Evolutionary conservation across 2,113 vertebrate species (phyloP).

Genomic region (Myiagra hebetior): DNA sequence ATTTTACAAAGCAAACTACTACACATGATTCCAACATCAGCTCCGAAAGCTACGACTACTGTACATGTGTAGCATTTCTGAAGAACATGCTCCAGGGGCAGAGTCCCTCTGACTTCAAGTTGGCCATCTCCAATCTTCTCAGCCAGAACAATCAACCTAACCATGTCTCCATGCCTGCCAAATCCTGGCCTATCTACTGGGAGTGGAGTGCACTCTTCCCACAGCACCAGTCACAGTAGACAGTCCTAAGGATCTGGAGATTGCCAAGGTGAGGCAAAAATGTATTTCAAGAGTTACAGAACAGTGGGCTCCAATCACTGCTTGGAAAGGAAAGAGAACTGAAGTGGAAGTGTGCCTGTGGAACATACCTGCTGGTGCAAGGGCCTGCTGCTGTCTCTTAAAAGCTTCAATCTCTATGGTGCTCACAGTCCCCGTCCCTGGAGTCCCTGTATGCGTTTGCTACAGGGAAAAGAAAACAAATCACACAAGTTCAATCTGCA

Average conservation of each 20-base stretch:
- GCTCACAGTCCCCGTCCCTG: slow-evolving; percentile 76
- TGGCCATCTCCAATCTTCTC: slow-evolving; percentile 16
- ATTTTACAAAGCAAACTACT: slow-evolving; percentile 50
- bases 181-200: slow-evolving; percentile 7
- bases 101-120: neutral
- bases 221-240: neutral
- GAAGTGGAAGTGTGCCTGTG: neutral
- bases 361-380: slow-evolving; percentile 87
- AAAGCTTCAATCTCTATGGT: slow-evolving; percentile 89
- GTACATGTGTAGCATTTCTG: slow-evolving; percentile 43
- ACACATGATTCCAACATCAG: slow-evolving; percentile 47
- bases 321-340: neutral
- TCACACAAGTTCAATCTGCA: neutral
- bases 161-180: slow-evolving; percentile 14
- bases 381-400: slow-evolving; percentile 91
- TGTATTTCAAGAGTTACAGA: neutral
- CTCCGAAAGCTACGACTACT: slow-evolving; percentile 50
- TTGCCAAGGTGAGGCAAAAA: slow-evolving; percentile 17
- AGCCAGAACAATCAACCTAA: slow-evolving; percentile 23
- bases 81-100: slow-evolving; percentile 35
- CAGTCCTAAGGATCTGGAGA: neutral
- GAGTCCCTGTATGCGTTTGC: slow-evolving; percentile 82
- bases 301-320: neutral
- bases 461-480: slow-evolving; percentile 68
- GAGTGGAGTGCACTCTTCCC: neutral